These are phyloP conservation scores for Drosophila lowei DNA, from an alignment of 1,140 invertebrate genomes.

Conservation along the genomic window DNA sequence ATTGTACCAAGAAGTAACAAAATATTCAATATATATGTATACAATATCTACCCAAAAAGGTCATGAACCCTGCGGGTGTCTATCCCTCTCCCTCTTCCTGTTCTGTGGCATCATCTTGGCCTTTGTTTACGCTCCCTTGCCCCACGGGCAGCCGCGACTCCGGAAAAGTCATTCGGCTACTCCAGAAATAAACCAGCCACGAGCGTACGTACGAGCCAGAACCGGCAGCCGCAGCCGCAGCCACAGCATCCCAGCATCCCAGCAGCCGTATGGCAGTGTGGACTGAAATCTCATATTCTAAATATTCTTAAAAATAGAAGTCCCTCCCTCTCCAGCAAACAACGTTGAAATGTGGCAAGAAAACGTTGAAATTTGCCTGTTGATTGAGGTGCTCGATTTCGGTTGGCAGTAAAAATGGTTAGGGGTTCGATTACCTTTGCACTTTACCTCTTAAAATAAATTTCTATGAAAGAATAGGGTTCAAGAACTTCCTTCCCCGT, in stretches of 20 bases:
- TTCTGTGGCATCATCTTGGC: constrained; percentile 11
- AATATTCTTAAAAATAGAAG: constrained; percentile 70
- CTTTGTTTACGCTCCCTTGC: constrained; percentile 64
- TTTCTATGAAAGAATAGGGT: too few species aligned
- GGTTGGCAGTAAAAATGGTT: neutral
- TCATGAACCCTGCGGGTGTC: constrained; percentile 65
- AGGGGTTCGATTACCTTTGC: neutral
- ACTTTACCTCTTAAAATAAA: too few species aligned
- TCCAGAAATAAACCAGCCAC: constrained; percentile 75
- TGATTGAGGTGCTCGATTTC: constrained; percentile 52
- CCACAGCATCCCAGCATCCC: neutral
- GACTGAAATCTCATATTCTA: constrained; percentile 58
- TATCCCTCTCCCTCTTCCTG: neutral
- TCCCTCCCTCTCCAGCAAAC: constrained; percentile 13
- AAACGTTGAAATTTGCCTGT: constrained; percentile 22
- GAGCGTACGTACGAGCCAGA: constrained; percentile 4
- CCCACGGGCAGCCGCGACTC: constrained; percentile 66
- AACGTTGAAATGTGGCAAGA: constrained; percentile 24
- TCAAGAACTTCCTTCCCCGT: too few species aligned
- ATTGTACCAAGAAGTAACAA: constrained; percentile 20
- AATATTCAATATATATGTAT: too few species aligned
- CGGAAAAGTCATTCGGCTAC: constrained; percentile 79
- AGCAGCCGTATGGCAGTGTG: constrained; percentile 28
- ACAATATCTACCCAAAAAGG: constrained; percentile 26
- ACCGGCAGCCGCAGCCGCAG: neutral